Evolutionary conservation across 2,797 vertebrate genomes (phyloP), one percentile per base, ranked within the genome.

Genomic region (Momotus momota): DNA sequence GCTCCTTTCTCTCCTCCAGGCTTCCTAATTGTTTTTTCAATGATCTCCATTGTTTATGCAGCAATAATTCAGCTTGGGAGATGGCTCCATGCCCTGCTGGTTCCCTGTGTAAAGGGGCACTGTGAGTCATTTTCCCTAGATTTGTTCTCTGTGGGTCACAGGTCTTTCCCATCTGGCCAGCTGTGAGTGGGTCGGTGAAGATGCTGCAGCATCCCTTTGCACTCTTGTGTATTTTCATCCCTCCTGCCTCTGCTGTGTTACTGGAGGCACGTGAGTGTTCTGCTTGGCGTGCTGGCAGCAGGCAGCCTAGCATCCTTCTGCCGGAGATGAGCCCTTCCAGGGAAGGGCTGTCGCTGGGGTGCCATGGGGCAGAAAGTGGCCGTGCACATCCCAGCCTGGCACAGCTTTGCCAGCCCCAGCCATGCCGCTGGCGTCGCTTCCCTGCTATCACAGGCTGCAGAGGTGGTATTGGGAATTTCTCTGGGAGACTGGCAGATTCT

Each of bases 1-100:
- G 17, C 25, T 49, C n/a, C 60, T 19, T 67, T 65, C 22, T 78
- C 40, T 93, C 64, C 8, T 49, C 12, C 41, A 35, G 62, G 29
- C 48, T 75, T 49, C 49, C 33, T 71, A 40, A 86, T 64, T 95
- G 13, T 64, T 96, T 83, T 83, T 82, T 83, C 49, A 64, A n/a
- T 78, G 40, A 89, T 35, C n/a, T 88, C n/a, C 0, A 12, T 91
- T 81, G 33, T 81, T 91, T 81, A 79, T 93, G 48, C 66, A 83
- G 83, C 46, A 72, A 10, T 45, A 71, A 64, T 71, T 94, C 72
- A 92, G 8, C 27, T 5, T 77, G 62, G 14, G 69, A 91, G 35
- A 55, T 16, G 2, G 27, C 65, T 55, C 22, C 1, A 15, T 16
- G 65, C 69, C 25, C 60, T 6, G 2, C 40, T 74, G 65, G 9